Base-by-base conservation (phyloP, 2,888 invertebrate genomes). In the Acronicta leporina region DNA sequence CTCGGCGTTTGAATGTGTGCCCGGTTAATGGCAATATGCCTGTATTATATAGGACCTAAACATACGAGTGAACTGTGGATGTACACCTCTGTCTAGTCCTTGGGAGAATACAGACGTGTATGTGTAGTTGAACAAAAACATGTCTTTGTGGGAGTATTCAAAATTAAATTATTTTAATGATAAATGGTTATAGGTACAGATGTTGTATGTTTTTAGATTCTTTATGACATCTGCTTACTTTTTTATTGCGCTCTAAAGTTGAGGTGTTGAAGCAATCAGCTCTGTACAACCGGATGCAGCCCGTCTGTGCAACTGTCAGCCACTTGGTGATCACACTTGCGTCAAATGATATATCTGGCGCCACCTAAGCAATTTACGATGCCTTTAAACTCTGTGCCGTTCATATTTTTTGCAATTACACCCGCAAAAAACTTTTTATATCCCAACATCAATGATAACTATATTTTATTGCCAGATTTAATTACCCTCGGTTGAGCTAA, bases 361-460 rank as follows among this genome's bases (percentile, higher is more conserved):
- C 75, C 70, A 51, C 51, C 51, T 69, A 76, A 78, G 73, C 73
- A 64, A 51, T 76, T 78, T 68, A 68, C 58, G 64, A 68, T 63
- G 49, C 63, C 53, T 68, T 51, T 48, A 60, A 68, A 67, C 44
- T 40, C 33, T 7, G 20, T 14, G 14, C 54, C 44, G 48, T 47
- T 76, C 11, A 68, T 56, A 72, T 66, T 67, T 65, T 57, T 44
- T 43, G 55, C 44, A 58, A 52, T 61, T 49, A 54, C 48, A 53
- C 54, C 72, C 72, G 49, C 73, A 69, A 53, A 61, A 27, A 56
- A 57, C 57, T 68, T 63, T 78, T 76, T 62, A 70, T 68, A 54
- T 64, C 48, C 51, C 55, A 54, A 81, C 75, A 73, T 80, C 76
- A 77, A 77, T 66, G 71, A 71, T 66, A 56, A 63, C 8, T 66